Evolutionary conservation across 2,113 vertebrate genomes (phyloP), one percentile per base, ranked within the genome.

Genomic region (Petrocephalus microphthalmus): DNA sequence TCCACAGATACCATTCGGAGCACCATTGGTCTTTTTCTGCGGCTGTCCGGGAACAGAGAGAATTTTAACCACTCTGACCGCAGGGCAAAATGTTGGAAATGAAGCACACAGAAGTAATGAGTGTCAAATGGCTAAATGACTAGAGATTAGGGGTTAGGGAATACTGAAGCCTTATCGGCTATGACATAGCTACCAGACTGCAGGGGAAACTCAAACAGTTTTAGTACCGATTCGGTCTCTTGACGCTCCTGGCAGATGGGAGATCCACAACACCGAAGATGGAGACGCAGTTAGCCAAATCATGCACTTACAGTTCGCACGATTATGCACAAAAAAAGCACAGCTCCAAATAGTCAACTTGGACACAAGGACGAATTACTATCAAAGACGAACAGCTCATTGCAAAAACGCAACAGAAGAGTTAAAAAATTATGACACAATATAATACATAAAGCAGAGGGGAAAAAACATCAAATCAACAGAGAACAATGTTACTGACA

Each of bases 1-100:
- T 0, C 95, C 97, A 3, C 97, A 98, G 94, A 99, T 99, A 91
- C 98, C 98, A 93, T 99, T 99, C 0, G 97, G 97, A 88, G 98
- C 96, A 13, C 98, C 98, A 0, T 99, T 99, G 13, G 94, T 95
- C 94, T 97, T 99, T 94, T 96, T 99, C 96, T 98, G 96, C 89
- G 94, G 90, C 93, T 94, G 81, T 91, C 51, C 87, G 90, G 0
- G 88, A 64, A 92, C 83, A 37, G 56, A 89, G 51, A 89, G 51
- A 51, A 49, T 45, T 78, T 52, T 19, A 88, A 33, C 15, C 47
- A 33, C 52, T 47, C 83, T 25, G 57, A 74, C 19, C 29, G 51
- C 25, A 88, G 52, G 47, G 87, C 25, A 45, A 19, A 54, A 20
- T 54, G 51, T 5, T 47, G 84, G 51, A 42, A 88, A 87, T 53